A percentile compares a stretch with the other conserved stretches of the same genome.
phyloP scores from a whole-genome alignment of 2,797 vertebrate genomes.

The Tapera naevia region DNA sequence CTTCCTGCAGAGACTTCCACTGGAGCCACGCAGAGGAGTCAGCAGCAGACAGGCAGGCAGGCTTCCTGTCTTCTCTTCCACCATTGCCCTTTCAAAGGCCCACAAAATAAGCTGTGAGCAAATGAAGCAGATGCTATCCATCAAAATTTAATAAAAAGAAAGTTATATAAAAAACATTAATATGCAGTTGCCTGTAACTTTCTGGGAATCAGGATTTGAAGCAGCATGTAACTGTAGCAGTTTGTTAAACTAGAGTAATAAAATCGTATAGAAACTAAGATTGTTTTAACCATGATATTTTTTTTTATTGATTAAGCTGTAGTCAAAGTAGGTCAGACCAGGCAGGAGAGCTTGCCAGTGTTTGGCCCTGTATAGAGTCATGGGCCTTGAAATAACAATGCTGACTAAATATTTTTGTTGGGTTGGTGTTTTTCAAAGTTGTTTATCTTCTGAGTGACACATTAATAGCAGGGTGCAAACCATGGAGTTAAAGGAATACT shows the following conservation, averaged over 20 bases:
- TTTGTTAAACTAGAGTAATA: background rate
- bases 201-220: background rate
- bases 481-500: background rate
- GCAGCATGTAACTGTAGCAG: background rate
- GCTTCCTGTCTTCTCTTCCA: background rate
- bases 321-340: background rate
- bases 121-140: slow-evolving; percentile 57
- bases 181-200: slow-evolving; percentile 7
- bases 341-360: background rate
- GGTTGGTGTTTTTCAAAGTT: background rate
- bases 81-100: background rate
- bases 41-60: background rate
- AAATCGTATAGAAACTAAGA: background rate
- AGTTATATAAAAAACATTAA: slow-evolving; percentile 47
- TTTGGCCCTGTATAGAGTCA: background rate
- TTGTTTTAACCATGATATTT: background rate
- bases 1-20: background rate
- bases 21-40: background rate
- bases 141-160: slow-evolving; percentile 65
- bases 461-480: background rate
- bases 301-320: background rate
- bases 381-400: background rate
- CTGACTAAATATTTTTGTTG: background rate
- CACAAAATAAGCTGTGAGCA: background rate
- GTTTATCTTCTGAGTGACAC: background rate